These are phyloP conservation scores for Aphis craccivora DNA, from an alignment of 1,140 invertebrate species.

Conservation along the genomic window DNA sequence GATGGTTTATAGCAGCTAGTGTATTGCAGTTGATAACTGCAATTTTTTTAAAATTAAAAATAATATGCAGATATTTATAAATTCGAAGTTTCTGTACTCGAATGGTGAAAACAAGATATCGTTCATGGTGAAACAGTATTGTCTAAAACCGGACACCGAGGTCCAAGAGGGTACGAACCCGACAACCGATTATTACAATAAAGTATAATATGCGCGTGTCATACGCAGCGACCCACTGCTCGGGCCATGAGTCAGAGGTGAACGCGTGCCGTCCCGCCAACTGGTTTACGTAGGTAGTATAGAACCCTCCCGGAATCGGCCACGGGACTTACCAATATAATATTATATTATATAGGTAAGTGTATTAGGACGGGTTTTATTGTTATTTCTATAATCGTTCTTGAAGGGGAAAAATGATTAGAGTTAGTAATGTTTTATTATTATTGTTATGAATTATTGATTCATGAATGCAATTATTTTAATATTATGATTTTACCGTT, in stretches of 20 bases:
- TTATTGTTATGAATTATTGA: neutral
- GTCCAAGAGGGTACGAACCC: neutral
- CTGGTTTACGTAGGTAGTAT: neutral
- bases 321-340: neutral
- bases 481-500: neutral
- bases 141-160: neutral
- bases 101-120: neutral
- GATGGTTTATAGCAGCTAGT: no score
- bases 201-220: neutral
- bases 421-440: neutral
- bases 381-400: neutral
- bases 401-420: neutral
- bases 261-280: conserved; percentile 37
- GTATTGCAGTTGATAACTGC: neutral
- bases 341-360: neutral
- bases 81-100: neutral
- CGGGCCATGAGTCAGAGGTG: conserved; percentile 19
- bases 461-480: neutral
- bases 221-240: neutral
- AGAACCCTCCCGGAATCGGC: neutral
- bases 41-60: neutral
- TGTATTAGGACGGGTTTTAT: neutral
- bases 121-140: neutral
- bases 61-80: no score
- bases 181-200: neutral